Base-by-base conservation (phyloP, 2,113 vertebrate species). In the Bos indicus region DNA sequence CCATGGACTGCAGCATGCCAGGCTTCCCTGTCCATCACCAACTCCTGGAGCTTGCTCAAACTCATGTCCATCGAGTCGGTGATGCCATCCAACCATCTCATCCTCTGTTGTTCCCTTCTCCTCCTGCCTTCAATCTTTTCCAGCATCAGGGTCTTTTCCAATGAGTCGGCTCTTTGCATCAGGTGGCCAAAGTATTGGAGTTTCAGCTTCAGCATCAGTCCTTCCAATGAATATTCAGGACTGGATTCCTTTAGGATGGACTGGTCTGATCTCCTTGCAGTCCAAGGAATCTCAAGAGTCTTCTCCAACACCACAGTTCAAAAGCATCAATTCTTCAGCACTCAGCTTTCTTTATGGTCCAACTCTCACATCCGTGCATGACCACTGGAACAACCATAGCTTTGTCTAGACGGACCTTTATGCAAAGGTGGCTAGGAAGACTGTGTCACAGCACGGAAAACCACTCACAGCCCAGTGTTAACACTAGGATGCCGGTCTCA, bases 131-230 rank as follows among this genome's bases (percentile, higher is more conserved):
- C n/a, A 36, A 3, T 36, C 64, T 21, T 36, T 36, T n/a, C n/a
- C 17, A 12, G n/a, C n/a, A 23, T 36, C 64, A 71, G 17, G 17
- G 64, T 71, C 64, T 71, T 71, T 71, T 36, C 64, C 10, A 71
- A 0, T 23, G n/a, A 71, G 64, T 71, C 0, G 0, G n/a, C 2
- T 36, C 64, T 71, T 71, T 0, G 0, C n/a, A 71, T 71, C n/a
- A 36, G n/a, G 17, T 71, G 9, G 64, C n/a, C 64, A 5, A 36
- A 71, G 64, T 71, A 71, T 36, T 71, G n/a, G 64, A 71, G n/a
- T 21, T 71, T 71, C n/a, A 71, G 64, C 64, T 21, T 71, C n/a
- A 71, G 4, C 64, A 36, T 71, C 64, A 36, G 17, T 71, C n/a
- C 64, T 21, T 71, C n/a, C 64, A 71, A 21, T 71, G n/a, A 71